Percentiles rank a stretch among this genome's conserved stretches.
These are phyloP conservation scores for Chrysolina americana DNA, from an alignment of 2,888 invertebrate genomes.

Conservation along the genomic window DNA sequence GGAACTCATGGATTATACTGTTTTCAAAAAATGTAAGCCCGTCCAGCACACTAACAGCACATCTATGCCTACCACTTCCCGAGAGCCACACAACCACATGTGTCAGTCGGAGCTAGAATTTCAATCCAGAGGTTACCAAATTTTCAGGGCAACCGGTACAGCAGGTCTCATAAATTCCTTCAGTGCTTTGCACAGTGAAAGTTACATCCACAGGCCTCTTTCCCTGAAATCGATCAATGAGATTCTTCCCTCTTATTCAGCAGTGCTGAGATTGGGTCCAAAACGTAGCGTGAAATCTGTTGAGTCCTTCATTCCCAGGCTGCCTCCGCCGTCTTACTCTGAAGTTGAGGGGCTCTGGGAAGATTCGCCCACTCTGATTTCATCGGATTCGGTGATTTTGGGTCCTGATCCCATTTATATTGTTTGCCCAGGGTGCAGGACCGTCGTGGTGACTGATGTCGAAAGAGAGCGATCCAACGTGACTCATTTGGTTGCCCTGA, in stretches of 20 bases:
- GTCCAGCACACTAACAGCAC: neutral
- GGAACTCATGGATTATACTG: constrained; percentile 43
- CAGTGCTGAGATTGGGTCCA: constrained; percentile 61
- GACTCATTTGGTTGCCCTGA: constrained; percentile 64
- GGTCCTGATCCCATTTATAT: constrained; percentile 65
- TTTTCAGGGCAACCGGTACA: constrained; percentile 16
- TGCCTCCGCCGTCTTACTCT: constrained; percentile 60
- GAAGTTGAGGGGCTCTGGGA: constrained; percentile 58
- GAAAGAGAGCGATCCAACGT: constrained; percentile 61
- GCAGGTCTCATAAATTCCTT: constrained; percentile 44
- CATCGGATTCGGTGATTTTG: constrained; percentile 55
- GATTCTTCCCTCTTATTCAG: constrained; percentile 63
- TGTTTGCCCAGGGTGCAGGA: constrained; percentile 64
- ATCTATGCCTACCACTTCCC: neutral
- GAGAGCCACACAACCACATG: neutral
- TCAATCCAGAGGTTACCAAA: neutral
- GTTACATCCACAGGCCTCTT: neutral
- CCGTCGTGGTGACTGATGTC: constrained; percentile 62
- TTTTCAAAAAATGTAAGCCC: constrained; percentile 15
- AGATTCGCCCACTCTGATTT: constrained; percentile 51
- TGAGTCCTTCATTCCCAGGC: constrained; percentile 52
- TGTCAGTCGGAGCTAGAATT: constrained; percentile 20
- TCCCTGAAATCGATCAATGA: constrained; percentile 32
- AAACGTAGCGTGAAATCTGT: constrained; percentile 39
- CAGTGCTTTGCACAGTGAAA: constrained; percentile 8